These are phyloP conservation scores for Allophyes oxyacanthae DNA, from an alignment of 2,888 invertebrate genomes.

Conservation along the genomic window DNA sequence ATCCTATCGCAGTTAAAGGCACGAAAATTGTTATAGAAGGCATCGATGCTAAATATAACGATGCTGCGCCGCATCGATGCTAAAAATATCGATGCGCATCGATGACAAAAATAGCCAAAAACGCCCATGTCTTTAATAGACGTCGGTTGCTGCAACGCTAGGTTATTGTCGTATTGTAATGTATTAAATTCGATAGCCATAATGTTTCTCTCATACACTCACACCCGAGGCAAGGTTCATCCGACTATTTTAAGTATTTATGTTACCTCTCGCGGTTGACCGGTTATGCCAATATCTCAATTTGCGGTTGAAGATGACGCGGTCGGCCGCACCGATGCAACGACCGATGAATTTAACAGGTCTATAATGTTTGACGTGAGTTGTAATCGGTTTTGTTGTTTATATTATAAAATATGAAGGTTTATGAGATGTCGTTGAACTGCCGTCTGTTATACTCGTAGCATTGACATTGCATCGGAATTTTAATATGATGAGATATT, in stretches of 20 bases:
- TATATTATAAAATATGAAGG: slow-evolving; percentile 45
- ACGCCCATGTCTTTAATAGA: too few relatives aligned
- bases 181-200: slow-evolving; percentile 35
- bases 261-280: slow-evolving; percentile 38
- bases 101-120: too few relatives aligned
- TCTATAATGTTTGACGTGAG: slow-evolving; percentile 39
- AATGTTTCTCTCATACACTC: slow-evolving; percentile 21
- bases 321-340: slow-evolving; percentile 45
- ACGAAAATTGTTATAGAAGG: too few relatives aligned
- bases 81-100: too few relatives aligned
- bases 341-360: slow-evolving; percentile 42
- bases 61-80: too few relatives aligned
- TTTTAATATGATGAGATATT: slow-evolving; percentile 52
- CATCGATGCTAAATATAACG: too few relatives aligned
- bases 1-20: too few relatives aligned
- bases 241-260: slow-evolving; percentile 47
- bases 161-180: slow-evolving; percentile 27
- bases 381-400: slow-evolving; percentile 43
- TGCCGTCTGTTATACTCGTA: slow-evolving; percentile 16
- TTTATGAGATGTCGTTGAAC: slow-evolving; percentile 45
- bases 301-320: slow-evolving; percentile 62
- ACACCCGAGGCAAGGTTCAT: slow-evolving; percentile 22
- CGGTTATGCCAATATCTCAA: slow-evolving; percentile 65
- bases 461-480: slow-evolving; percentile 51
- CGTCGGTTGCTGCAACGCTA: slow-evolving; percentile 17